Evolutionary conservation across 2,113 vertebrate genomes (phyloP), one percentile per base, ranked within the genome.

Genomic region (Mesocricetus auratus): DNA sequence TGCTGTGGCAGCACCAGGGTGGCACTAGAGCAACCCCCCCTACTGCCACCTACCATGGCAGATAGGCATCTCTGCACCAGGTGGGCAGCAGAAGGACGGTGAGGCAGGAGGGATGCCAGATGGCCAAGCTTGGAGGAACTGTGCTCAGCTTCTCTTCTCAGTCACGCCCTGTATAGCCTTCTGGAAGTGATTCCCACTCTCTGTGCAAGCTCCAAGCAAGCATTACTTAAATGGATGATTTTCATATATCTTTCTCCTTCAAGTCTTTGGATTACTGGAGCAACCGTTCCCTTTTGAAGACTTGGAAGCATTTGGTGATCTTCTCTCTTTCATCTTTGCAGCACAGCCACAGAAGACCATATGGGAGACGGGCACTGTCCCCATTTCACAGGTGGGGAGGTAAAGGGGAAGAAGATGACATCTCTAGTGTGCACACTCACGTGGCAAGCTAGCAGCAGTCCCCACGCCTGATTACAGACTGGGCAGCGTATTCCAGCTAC

Each of bases 11-110:
- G 96, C 17, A 5, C 39, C 77, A 85, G 89, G 0, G 58, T 56
- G 94, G 93, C 31, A 81, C 31, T 39, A 92, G 56, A 15, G 6
- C 81, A 0, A 22, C 45, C 64, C 78, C 82, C 86, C 0, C 19
- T 0, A 0, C 26, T 1, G 39, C 4, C 22, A 11, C 50, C 50
- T 4, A 69, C 86, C 36, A 26, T 7, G 4, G 19, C 17, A 56
- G 74, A 86, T 0, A 4, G 74, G 75, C 90, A 82, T 42, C 12
- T 0, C 79, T 92, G 85, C 71, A 42, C 68, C 97, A 94, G 60
- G 93, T 75, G 95, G 97, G 92, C 2, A 22, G 89, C 96, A 92
- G 94, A 89, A 95, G 95, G 93, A 68, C 42, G 86, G 75, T 53
- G n/a, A 81, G 69, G 1, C 0, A 2, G 9, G 39, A 36, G 1